Base-by-base conservation (phyloP, 2,113 vertebrate species). In the Aphelocoma coerulescens region DNA sequence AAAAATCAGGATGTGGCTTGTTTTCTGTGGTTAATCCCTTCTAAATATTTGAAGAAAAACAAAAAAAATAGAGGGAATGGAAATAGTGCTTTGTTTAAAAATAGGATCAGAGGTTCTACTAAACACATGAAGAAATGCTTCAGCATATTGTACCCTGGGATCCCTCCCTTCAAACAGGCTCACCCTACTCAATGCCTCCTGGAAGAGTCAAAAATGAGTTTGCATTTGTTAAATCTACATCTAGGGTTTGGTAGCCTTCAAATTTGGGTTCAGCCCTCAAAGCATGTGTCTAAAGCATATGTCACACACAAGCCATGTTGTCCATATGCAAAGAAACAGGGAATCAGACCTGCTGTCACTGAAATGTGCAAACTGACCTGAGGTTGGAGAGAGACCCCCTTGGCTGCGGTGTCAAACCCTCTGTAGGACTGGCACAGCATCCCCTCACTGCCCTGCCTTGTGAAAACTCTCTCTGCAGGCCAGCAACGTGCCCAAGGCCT, bases 381-480 rank as follows among this genome's bases (percentile, higher is more conserved):
- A 0, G 4, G 16, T 35, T 59, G 66, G 51, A 69, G 23, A 77
- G 27, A 67, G 2, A 59, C 9, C 20, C 49, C 61, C 43, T 81
- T 7, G 62, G 51, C 73, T 78, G 37, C 21, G 1, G 11, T 3
- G 10, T 32, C 57, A 35, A 78, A 75, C 19, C 37, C 55, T 23
- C 22, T 0, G 0, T 21, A 23, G 0, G 0, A 23, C 33, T 16
- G 63, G 33, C 1, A 3, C 48, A 48, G 58, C 15, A 18, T 92
- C 46, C 41, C 43, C 58, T 91, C 8, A 0, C 58, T 43, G 41
- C 63, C 16, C 3, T 39, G 51, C 72, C 16, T 0, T 39, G 3
- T 22, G 83, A 65, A 74, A 74, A 35, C 27, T 71, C 76, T 27
- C n/a, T 82, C 52, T 2, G 1, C 68, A 55, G 89, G 27, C 55